Base-by-base conservation (phyloP, 35 echinoderm and acorn worm species). In the Lytechinus pictus region DNA sequence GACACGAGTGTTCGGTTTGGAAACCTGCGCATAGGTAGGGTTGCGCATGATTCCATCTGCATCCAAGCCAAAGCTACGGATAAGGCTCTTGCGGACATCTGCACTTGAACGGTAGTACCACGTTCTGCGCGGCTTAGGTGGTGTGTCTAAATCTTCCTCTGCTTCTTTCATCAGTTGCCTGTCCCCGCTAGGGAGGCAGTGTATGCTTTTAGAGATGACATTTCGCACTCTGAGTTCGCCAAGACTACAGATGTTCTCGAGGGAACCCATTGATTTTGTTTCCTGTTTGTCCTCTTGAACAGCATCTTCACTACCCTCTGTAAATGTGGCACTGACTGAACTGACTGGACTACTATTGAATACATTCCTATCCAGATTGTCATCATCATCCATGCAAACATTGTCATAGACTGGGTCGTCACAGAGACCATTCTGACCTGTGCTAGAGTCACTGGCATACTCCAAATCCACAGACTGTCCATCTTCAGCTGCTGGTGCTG, bases 51-150 rank as follows among this genome's bases (percentile, higher is more conserved):
- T 52, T 27, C 86, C 89, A 9, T 98, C 97, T 9, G 89, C 52
- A 5, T 97, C 95, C 4, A 92, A 92, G 9, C 87, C 71, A 21
- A 89, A 95, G 79, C 89, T 86, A 53, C 96, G 94, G 27, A 97
- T 90, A 9, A 98, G 87, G 27, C 96, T 97, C 86, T 94, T 97
- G 19, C 97, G 87, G 19, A 98, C 97, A 55, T 98, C 97, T 0
- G 92, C 94, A 57, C 97, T 98, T 88, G 96, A 98, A 86, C 95
- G 96, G 91, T 98, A 98, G 86, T 98, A 97, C 97, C 97, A 98
- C 0, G 97, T 98, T 52, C 97, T 94, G 52, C 96, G 95, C 7
- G 97, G 97, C 87, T 98, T 98, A 8, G 97, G 97, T 61, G 97
- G 97, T 86, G 94, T 93, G 91, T n/a, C n/a, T 10, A 13, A 29